A percentile compares a stretch with the other conserved stretches of the same genome.
Evolutionary conservation across 1,140 invertebrate species (phyloP).

Genomic region (Nasonia giraulti): DNA sequence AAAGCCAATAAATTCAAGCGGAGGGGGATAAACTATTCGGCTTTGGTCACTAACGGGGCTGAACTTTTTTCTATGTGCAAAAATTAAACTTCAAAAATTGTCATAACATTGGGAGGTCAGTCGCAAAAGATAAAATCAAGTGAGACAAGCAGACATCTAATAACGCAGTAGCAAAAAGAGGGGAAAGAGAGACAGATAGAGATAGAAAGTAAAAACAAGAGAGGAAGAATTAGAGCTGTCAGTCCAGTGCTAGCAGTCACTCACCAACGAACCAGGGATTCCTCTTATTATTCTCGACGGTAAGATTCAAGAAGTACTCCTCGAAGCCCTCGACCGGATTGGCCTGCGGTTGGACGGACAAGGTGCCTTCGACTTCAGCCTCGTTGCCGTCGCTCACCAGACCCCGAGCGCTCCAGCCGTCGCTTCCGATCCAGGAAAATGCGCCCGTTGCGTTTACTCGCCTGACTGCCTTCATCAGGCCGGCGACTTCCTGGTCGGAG

Average conservation of each 20-base stretch:
- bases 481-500: conserved; percentile 96
- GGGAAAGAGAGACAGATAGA: not conserved
- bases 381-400: conserved; percentile 91
- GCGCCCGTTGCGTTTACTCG: conserved; percentile 90
- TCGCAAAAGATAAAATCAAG: not conserved
- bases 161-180: not conserved
- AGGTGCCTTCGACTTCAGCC: conserved; percentile 90
- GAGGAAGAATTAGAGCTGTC: not conserved
- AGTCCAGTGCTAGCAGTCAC: conserved; percentile 60
- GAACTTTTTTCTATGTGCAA: no score
- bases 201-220: not conserved
- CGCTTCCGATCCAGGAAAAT: conserved; percentile 96
- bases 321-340: conserved; percentile 91
- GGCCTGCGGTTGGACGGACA: conserved; percentile 93
- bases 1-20: no score
- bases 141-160: no score
- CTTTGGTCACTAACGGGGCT: no score
- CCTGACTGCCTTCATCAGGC: conserved; percentile 92
- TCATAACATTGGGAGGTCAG: no score
- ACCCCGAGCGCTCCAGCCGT: conserved; percentile 92
- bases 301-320: conserved; percentile 90
- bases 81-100: no score
- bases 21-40: no score
- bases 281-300: conserved; percentile 88
- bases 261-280: conserved; percentile 96